Evolutionary conservation across 2,888 invertebrate genomes (phyloP), one percentile per base, ranked within the genome.

Genomic region (Melitaea athalia): DNA sequence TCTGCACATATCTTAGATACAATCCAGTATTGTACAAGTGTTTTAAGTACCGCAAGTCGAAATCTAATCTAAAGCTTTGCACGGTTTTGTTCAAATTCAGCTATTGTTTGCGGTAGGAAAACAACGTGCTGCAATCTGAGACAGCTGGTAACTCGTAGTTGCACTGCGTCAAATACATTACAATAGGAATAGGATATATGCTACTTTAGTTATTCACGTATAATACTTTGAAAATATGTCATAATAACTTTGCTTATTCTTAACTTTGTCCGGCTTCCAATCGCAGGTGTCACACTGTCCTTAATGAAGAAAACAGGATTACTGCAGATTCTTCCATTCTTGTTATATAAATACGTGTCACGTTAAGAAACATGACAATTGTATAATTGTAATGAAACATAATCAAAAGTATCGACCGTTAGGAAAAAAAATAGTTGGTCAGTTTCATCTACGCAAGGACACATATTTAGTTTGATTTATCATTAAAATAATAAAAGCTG

Each of bases 241-340:
- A 73, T 70, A 70, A 75, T 68, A 74, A 74, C 73, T 71, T 61
- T 55, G 52, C 31, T 33, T 61, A 66, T 72, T 75, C 73, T 76
- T 75, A 70, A 65, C 68, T 72, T 77, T 78, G 74, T 75, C 59
- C 69, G 87, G 85, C 81, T 86, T 87, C 85, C 64, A 65, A 61
- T 47, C 59, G 43, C 76, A 78, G 78, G 79, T 79, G 81, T 75
- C 76, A 74, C 75, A 70, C 70, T 76, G 81, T 75, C 79, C 81
- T 76, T 77, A 80, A 84, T 83, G 79, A 76, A 72, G 74, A 78
- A 78, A 84, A 85, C 74, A 74, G 77, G 83, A 85, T 84, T 85
- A 85, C 68, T 53, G 52, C 49, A 72, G 66, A 70, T 74, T 38
- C 6, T 38, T 38, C 8, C 38, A 38, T 38, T 70, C 67, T 67